These are phyloP conservation scores for Lumbricus terrestris DNA, from an alignment of 2,888 invertebrate species.

Conservation along the genomic window DNA sequence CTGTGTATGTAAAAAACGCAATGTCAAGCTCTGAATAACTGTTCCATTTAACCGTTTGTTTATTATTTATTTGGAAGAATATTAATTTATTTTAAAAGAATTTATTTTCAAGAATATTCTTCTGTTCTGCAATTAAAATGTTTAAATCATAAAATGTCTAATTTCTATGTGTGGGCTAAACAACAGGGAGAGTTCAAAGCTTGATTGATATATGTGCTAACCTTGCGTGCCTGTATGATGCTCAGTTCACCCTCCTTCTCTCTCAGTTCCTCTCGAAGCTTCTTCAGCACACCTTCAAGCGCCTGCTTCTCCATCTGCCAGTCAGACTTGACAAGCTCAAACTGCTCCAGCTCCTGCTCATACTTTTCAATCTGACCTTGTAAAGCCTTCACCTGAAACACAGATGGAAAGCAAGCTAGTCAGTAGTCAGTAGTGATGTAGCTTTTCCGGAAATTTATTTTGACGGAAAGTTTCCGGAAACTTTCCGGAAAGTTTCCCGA, in stretches of 20 bases:
- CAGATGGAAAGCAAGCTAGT: background rate
- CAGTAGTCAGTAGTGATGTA: no score
- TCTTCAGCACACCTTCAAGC: slow-evolving; percentile 50
- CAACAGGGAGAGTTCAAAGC: background rate
- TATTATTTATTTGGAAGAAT: no score
- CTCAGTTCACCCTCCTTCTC: slow-evolving; percentile 45
- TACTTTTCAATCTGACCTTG: slow-evolving; percentile 43
- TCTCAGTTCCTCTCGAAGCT: slow-evolving; percentile 45
- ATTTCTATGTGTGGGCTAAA: no score
- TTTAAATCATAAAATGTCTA: background rate
- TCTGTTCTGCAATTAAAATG: no score
- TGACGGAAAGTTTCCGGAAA: no score
- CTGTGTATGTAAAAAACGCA: no score
- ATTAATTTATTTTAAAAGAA: no score
- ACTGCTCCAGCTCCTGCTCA: slow-evolving; percentile 45
- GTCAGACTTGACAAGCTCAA: slow-evolving; percentile 50
- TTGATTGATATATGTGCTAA: slow-evolving; percentile 33
- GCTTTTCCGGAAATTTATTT: no score
- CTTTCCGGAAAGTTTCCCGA: no score
- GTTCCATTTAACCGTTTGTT: no score
- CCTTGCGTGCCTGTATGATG: slow-evolving; percentile 43
- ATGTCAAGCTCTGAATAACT: no score
- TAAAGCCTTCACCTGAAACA: slow-evolving; percentile 36
- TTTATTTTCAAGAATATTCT: background rate
- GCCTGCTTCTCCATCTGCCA: slow-evolving; percentile 53